A percentile compares a stretch with the other conserved stretches of the same genome.
These are phyloP conservation scores for Orchestes rusci DNA, from an alignment of 2,888 invertebrate genomes.

Conservation along the genomic window DNA sequence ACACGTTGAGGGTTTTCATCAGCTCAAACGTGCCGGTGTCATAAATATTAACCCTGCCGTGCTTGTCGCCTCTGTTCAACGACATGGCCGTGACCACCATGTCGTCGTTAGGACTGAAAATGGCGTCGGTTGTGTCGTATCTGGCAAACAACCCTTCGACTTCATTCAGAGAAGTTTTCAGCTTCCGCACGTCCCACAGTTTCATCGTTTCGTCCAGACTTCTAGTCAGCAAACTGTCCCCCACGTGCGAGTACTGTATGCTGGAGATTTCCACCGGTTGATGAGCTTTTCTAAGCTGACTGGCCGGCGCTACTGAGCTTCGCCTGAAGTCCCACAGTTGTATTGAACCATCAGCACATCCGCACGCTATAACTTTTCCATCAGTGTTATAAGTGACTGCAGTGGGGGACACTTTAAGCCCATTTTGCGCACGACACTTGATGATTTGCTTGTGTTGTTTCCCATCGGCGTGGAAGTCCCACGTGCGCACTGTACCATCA, in stretches of 20 bases:
- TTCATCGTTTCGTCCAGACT: slow-evolving; percentile 91
- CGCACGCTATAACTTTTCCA: slow-evolving; percentile 78
- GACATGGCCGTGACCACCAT: slow-evolving; percentile 86
- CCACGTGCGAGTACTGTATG: slow-evolving; percentile 83
- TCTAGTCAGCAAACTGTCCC: slow-evolving; percentile 68
- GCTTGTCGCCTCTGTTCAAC: slow-evolving; percentile 51
- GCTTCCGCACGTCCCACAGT: slow-evolving; percentile 83
- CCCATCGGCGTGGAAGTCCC: slow-evolving; percentile 71
- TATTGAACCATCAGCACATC: slow-evolving; percentile 89
- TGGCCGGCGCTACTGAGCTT: slow-evolving; percentile 80
- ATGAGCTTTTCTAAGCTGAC: slow-evolving; percentile 74
- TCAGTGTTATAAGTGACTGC: slow-evolving; percentile 61
- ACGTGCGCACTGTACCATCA: slow-evolving; percentile 89
- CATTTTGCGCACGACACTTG: slow-evolving; percentile 80
- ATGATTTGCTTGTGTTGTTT: slow-evolving; percentile 75
- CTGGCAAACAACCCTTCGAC: slow-evolving; percentile 69
- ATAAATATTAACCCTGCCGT: slow-evolving; percentile 71
- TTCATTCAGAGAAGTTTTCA: slow-evolving; percentile 68
- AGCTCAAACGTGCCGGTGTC: slow-evolving; percentile 68
- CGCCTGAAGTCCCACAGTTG: slow-evolving; percentile 93
- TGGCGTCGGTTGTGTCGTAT: slow-evolving; percentile 75
- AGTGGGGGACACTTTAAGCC: slow-evolving; percentile 78
- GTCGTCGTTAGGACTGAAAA: slow-evolving; percentile 89
- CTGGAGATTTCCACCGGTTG: slow-evolving; percentile 74
- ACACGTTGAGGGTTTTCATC: slow-evolving; percentile 67